Base-by-base conservation (phyloP, 2,888 invertebrate genomes). In the Phortica magna region DNA sequence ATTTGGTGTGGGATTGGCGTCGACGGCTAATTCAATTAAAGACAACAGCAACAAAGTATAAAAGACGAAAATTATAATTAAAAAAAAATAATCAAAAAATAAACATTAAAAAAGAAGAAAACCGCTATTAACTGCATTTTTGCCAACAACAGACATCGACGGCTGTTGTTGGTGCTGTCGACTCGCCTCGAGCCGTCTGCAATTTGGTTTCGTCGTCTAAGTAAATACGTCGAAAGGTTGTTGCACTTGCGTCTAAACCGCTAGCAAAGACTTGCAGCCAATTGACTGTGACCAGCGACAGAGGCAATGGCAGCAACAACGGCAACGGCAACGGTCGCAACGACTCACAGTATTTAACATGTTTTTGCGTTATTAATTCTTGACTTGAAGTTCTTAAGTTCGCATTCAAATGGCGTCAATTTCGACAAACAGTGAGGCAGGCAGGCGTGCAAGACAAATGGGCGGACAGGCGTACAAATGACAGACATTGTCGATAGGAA, bases 401-500 rank as follows among this genome's bases (percentile, higher is more conserved):
- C 31, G 31, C 64, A 64, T 22, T 22, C 64, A 64, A 64, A 59
- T 17, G 17, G 9, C 59, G 7, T n/a, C 39, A 31, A 39, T 39
- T 12, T 17, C 59, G n/a, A 17, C 59, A 17, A n/a, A 59, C 59
- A n/a, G n/a, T n/a, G n/a, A n/a, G n/a, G n/a, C n/a, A n/a, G n/a
- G n/a, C 59, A 59, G 59, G 7, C 17, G 7, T 5, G n/a, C 59
- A 17, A 59, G 14, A 59, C 59, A 17, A 59, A 48, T 48, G 14
- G 59, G n/a, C 59, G 14, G 59, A 59, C 59, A 59, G 17, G 7
- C 59, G 14, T 2, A 61, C 19, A 31, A 65, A 65, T n/a, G 65
- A n/a, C 65, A 41, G 14, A 3, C 5, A 14, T 39, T 17, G 74
- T 77, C 77, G 79, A 80, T 81, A 80, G 80, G 80, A 81, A 79